Percentiles rank a stretch among this genome's conserved stretches.
phyloP scores from a whole-genome alignment of 2,888 invertebrate genomes.

The Tiliacea aurago region DNA sequence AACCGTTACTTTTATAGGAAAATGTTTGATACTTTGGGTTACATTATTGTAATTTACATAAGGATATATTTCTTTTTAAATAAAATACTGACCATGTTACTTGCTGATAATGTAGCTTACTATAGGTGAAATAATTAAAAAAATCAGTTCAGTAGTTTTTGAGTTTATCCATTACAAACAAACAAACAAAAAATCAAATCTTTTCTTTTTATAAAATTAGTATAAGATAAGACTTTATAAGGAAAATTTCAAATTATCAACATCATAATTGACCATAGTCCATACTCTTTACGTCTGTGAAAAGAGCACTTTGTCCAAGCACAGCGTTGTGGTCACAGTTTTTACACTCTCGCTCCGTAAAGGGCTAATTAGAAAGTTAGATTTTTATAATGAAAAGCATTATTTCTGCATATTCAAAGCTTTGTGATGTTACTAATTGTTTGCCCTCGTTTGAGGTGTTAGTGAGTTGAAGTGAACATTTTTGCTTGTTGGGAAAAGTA shows the following conservation, averaged over 20 bases:
- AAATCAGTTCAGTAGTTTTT: too few species aligned
- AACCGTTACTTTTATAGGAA: too few species aligned
- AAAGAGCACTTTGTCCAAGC: slow-evolving; percentile 74
- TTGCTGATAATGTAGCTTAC: too few species aligned
- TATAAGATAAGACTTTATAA: too few species aligned
- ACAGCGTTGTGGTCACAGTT: slow-evolving; percentile 72
- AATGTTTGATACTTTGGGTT: too few species aligned
- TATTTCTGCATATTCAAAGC: slow-evolving; percentile 66
- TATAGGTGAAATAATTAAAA: too few species aligned
- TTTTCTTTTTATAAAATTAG: too few species aligned
- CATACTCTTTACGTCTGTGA: slow-evolving; percentile 55
- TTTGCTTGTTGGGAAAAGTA: slow-evolving; percentile 22
- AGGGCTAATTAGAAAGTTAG: slow-evolving; percentile 83
- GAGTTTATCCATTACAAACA: too few species aligned
- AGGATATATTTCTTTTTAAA: too few species aligned
- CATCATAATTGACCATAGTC: slow-evolving; percentile 33
- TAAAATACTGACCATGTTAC: too few species aligned
- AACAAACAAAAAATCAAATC: too few species aligned
- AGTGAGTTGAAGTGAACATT: slow-evolving; percentile 50
- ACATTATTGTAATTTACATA: too few species aligned
- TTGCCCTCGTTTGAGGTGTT: slow-evolving; percentile 63
- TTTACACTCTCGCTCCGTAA: slow-evolving; percentile 71
- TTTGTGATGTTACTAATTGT: slow-evolving; percentile 64
- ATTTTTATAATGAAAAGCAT: slow-evolving; percentile 75
- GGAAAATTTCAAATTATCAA: background rate